Evolutionary conservation across 2,113 vertebrate genomes (phyloP).

Genomic region (Lontra canadensis): DNA sequence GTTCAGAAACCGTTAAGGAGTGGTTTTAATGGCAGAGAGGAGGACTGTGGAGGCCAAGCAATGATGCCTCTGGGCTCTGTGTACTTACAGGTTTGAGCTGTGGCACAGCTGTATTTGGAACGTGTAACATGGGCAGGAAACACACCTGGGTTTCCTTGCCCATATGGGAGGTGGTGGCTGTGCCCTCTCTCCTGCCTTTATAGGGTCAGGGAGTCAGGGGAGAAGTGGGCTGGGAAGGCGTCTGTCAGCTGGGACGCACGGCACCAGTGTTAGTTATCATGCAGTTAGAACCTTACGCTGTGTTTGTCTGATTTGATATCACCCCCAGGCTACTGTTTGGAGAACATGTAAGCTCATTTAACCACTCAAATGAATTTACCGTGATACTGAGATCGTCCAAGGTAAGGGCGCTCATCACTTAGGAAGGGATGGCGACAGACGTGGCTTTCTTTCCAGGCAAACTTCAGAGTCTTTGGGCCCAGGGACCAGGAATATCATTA

Average conservation of each 20-base stretch:
- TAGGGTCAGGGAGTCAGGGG: background rate
- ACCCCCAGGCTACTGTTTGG: background rate
- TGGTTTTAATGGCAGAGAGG: background rate
- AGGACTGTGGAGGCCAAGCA: background rate
- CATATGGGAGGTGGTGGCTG: accelerated
- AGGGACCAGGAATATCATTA: background rate
- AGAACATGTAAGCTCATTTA: background rate
- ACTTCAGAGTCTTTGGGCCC: background rate
- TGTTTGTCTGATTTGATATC: background rate
- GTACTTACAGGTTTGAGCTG: background rate
- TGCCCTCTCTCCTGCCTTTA: background rate
- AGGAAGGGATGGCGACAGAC: background rate
- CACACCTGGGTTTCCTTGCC: background rate
- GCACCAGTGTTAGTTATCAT: no score
- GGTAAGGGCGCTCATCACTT: background rate
- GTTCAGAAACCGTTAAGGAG: background rate
- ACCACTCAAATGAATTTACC: background rate
- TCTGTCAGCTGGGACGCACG: background rate
- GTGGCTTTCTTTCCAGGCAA: background rate
- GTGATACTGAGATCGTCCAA: background rate
- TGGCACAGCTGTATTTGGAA: background rate
- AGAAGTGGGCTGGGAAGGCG: background rate
- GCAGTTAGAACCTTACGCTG: background rate
- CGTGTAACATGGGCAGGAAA: background rate
- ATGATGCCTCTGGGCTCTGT: accelerated